Conservation (phyloP, 1,140 invertebrate species). For the Bombus haemorrhoidalis region DNA sequence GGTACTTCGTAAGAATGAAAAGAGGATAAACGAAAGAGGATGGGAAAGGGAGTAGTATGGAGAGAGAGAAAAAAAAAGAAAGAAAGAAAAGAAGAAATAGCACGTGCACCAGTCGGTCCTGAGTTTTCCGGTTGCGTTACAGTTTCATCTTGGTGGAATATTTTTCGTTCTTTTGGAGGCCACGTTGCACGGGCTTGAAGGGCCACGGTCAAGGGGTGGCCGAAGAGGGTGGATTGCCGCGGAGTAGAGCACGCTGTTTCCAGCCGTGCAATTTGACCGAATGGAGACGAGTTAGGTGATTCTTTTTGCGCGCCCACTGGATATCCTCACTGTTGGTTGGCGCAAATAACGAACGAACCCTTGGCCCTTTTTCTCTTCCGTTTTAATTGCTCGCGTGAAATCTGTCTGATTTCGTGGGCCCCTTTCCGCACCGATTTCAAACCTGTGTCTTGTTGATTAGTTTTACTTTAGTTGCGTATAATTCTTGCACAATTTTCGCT, state of each 20-base stretch:
- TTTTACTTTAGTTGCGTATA: too few species aligned
- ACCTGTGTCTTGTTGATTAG: too few species aligned
- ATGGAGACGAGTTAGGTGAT: background rate
- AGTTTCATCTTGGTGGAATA: constrained; percentile 5
- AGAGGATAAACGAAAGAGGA: background rate
- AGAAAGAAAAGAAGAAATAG: background rate
- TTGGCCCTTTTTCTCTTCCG: background rate
- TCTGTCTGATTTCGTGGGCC: too few species aligned
- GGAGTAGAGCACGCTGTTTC: constrained; percentile 33
- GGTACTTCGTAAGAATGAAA: too few species aligned
- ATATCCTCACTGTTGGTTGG: background rate
- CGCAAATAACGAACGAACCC: background rate
- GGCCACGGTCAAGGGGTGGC: constrained; percentile 8
- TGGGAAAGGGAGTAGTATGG: too few species aligned
- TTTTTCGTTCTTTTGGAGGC: constrained; percentile 6
- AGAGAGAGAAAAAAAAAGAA: background rate
- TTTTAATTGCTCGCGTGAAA: background rate
- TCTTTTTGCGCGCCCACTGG: background rate
- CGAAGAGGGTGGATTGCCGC: background rate
- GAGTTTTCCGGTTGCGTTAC: background rate
- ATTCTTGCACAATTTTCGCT: too few species aligned
- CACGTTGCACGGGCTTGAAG: background rate
- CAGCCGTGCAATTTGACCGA: background rate
- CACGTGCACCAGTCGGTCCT: background rate
- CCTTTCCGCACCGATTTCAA: too few species aligned